Evolutionary conservation across 2,888 invertebrate genomes (phyloP).

Genomic region (Anthophora plumipes): DNA sequence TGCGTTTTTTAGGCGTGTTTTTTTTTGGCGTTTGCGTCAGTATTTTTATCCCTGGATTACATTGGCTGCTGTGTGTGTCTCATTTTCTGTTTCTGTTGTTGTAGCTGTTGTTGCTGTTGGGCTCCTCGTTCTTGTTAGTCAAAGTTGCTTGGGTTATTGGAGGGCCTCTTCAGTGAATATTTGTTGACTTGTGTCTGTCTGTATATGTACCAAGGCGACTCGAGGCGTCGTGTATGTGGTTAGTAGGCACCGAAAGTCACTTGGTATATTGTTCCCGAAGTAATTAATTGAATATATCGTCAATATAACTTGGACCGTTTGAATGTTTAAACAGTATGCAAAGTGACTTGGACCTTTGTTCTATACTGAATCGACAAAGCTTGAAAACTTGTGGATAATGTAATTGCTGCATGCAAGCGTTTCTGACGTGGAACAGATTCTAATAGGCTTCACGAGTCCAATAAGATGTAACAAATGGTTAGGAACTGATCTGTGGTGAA

Average conservation of each 20-base stretch:
- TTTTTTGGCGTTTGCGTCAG: conserved; percentile 46
- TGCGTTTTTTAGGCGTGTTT: conserved; percentile 48
- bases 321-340: not conserved
- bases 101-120: not conserved
- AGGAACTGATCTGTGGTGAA: too few relatives aligned
- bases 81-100: conserved; percentile 13
- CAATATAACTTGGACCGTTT: not conserved
- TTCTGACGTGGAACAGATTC: not conserved
- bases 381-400: conserved; percentile 8
- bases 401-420: conserved; percentile 30
- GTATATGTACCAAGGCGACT: not conserved
- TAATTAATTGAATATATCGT: not conserved
- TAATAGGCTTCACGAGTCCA: not conserved
- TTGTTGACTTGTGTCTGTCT: not conserved
- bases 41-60: conserved; percentile 37
- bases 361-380: not conserved
- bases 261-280: not conserved
- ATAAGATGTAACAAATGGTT: not conserved
- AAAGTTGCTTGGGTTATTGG: not conserved
- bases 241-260: not conserved
- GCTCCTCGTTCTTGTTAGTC: conserved; percentile 14
- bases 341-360: not conserved
- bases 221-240: conserved; percentile 7
- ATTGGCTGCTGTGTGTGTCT: conserved; percentile 24
- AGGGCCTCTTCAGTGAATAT: not conserved